Base-by-base conservation (phyloP, 2,888 invertebrate species). In the Argyresthia goedartella region DNA sequence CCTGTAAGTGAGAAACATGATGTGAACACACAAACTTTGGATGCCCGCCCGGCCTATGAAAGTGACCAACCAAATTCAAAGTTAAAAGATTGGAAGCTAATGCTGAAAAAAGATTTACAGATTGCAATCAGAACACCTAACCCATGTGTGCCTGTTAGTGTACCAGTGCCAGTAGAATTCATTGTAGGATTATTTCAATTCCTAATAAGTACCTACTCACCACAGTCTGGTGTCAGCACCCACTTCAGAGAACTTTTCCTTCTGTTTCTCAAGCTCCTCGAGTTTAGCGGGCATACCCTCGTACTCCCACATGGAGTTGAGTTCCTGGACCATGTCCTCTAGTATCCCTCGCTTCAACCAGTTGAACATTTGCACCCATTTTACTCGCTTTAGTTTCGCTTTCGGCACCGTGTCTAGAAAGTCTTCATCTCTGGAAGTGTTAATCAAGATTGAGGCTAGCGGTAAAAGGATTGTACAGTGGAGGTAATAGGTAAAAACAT, bases 321-420 rank as follows among this genome's bases (percentile, higher is more conserved):
- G 58, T 60, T 86, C 84, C 55, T 81, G 75, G 8, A 81, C 66
- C 75, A 87, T 80, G 57, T 80, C 81, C 56, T 77, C 73, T 9
- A 76, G 64, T 48, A 87, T 77, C 3, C 71, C 67, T 64, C 81
- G 77, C 61, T 84, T 85, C 52, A 87, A 61, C 55, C 71, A 80
- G 55, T 81, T 74, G 54, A 85, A 81, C 72, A 84, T 76, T 14
- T 76, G 81, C 13, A 76, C 67, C 87, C 87, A 87, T 69, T 85
- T 81, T 0, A 87, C 73, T 55, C 77, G 66, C 56, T 62, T 71
- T 8, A 81, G 57, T 63, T 82, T 81, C 8, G 74, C 69, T 65
- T 81, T 81, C 2, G 81, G 84, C 6, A 85, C 77, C 50, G 72
- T 76, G 60, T 80, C 73, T 7, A 84, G 66, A 59, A 87, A 86